Percentiles rank a stretch among this genome's conserved stretches.
phyloP scores from a whole-genome alignment of 1,140 invertebrate genomes.

The Pseudomyrmex gracilis region DNA sequence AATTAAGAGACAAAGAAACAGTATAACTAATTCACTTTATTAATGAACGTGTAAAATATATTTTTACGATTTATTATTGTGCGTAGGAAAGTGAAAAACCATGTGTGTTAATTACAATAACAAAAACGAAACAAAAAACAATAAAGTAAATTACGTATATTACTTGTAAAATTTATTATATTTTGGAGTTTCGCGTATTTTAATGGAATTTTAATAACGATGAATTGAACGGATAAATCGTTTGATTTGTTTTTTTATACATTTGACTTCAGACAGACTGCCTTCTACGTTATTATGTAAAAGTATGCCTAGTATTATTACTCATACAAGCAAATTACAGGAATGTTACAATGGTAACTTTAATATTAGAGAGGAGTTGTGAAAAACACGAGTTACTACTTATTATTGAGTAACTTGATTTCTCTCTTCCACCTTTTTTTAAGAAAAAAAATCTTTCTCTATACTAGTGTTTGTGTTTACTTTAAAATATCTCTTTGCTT shows the following conservation, averaged over 20 bases:
- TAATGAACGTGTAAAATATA: no score
- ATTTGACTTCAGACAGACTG: conserved; percentile 66
- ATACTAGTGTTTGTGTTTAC: conserved; percentile 69
- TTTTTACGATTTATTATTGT: no score
- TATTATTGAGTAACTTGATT: conserved; percentile 67
- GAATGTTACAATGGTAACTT: conserved; percentile 69
- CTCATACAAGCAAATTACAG: conserved; percentile 76
- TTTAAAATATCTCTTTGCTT: conserved; percentile 63
- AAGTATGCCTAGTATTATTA: conserved; percentile 81
- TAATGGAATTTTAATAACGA: no score
- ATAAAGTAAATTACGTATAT: no score
- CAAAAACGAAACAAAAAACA: no score
- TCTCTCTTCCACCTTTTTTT: conserved; percentile 31
- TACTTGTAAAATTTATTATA: no score
- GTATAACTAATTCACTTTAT: no score
- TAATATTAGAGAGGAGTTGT: conserved; percentile 68
- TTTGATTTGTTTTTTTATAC: not conserved
- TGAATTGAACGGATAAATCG: no score
- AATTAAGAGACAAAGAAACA: no score
- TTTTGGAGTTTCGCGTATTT: no score
- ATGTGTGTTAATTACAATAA: no score
- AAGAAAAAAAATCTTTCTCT: conserved; percentile 13
- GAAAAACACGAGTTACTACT: conserved; percentile 66
- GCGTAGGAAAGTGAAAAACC: no score
- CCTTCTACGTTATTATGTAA: conserved; percentile 79